Evolutionary conservation across 2,888 invertebrate genomes (phyloP).

Genomic region (Eupithecia subumbrata): DNA sequence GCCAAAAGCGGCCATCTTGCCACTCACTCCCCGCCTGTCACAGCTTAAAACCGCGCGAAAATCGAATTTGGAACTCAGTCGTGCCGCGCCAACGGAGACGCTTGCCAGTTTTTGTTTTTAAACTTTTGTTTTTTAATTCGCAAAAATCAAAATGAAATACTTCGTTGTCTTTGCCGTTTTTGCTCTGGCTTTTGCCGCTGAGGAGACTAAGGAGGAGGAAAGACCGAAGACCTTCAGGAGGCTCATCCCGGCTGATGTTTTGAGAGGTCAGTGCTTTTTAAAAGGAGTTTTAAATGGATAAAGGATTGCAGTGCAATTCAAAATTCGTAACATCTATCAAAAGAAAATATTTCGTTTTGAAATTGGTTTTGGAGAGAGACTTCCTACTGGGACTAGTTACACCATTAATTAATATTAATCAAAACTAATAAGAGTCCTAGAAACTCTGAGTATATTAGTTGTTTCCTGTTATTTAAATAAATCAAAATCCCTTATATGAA

Average conservation of each 20-base stretch:
- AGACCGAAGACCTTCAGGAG: constrained; percentile 90
- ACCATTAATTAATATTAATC: not conserved
- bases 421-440: not conserved
- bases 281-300: constrained; percentile 12
- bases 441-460: not conserved
- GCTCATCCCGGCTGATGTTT: constrained; percentile 94
- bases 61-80: constrained; percentile 64
- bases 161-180: constrained; percentile 80
- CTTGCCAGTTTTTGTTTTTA: constrained; percentile 54
- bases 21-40: constrained; percentile 70
- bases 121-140: constrained; percentile 54
- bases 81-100: constrained; percentile 60
- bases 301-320: constrained; percentile 25
- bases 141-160: constrained; percentile 82
- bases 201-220: constrained; percentile 82
- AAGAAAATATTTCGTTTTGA: not conserved
- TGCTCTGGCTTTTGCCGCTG: constrained; percentile 82
- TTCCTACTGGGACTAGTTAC: not conserved
- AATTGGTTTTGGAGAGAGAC: not conserved
- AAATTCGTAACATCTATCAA: not conserved
- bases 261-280: constrained; percentile 88
- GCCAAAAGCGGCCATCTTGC: constrained; percentile 53
- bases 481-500: not conserved
- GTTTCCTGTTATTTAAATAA: not conserved
- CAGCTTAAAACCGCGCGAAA: constrained; percentile 72